A percentile compares a stretch with the other conserved stretches of the same genome.
Conservation (phyloP, 2,797 vertebrate species). For the Phataginus tetradactyla region DNA sequence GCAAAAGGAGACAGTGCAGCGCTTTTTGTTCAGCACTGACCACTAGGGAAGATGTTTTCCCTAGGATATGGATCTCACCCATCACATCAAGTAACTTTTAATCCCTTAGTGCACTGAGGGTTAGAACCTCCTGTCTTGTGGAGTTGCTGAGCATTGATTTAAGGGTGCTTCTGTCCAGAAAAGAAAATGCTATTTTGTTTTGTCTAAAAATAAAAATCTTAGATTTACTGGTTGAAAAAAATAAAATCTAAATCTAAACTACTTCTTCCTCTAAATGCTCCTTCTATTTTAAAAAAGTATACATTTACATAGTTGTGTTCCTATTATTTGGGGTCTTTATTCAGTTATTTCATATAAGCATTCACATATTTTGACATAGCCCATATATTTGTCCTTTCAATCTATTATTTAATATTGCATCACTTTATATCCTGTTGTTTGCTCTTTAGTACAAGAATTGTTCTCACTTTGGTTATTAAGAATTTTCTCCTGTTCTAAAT, state of each 20-base stretch:
- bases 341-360: not conserved
- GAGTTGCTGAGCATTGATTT: not conserved
- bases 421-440: constrained; percentile 1
- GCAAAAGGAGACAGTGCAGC: not conserved
- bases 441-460: not conserved
- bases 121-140: not conserved
- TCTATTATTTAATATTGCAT: not conserved
- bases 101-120: not conserved
- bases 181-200: constrained; percentile 19
- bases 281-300: not conserved
- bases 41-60: not conserved
- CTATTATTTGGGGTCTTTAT: not conserved
- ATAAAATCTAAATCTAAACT: constrained; percentile 35
- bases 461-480: constrained; percentile 18
- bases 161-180: not conserved
- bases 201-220: constrained; percentile 30
- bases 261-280: not conserved
- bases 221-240: not conserved
- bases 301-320: not conserved
- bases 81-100: not conserved
- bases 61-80: too few relatives aligned
- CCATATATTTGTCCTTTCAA: not conserved
- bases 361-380: not conserved
- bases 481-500: constrained; percentile 5
- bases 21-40: not conserved